phyloP scores from a whole-genome alignment of 64 coral and sea anemone species.

The Stylophora pistillata region DNA sequence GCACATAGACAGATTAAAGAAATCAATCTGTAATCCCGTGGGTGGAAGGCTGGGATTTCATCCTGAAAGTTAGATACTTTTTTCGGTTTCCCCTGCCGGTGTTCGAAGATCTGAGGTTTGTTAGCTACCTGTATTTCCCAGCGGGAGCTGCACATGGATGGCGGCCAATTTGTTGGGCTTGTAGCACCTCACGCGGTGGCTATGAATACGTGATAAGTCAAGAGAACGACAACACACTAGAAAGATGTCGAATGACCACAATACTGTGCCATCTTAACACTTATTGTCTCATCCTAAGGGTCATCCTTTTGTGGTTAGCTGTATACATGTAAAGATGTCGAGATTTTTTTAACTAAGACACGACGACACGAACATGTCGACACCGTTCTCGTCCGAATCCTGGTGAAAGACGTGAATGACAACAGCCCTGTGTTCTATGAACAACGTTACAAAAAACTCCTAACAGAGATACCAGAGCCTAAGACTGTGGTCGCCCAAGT shows the following conservation, averaged over 20 bases:
- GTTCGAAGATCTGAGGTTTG: not conserved
- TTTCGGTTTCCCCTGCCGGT: not conserved
- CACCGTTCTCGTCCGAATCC: slow-evolving; percentile 18
- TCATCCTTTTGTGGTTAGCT: not conserved
- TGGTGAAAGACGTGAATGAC: slow-evolving; percentile 64
- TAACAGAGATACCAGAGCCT: slow-evolving; percentile 22
- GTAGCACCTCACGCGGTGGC: not conserved
- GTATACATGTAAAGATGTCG: not conserved
- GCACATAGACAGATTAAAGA: too few relatives aligned
- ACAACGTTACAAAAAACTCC: slow-evolving; percentile 15
- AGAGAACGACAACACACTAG: not conserved
- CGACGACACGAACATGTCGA: not conserved
- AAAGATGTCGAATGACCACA: slow-evolving; percentile 2
- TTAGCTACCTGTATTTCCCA: slow-evolving; percentile 5
- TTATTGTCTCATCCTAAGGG: not conserved
- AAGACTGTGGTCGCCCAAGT: slow-evolving; percentile 27
- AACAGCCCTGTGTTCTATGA: slow-evolving; percentile 58
- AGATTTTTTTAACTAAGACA: not conserved
- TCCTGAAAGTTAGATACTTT: not conserved
- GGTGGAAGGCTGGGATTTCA: not conserved
- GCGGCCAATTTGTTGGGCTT: not conserved
- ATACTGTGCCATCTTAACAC: not conserved
- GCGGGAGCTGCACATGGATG: not conserved
- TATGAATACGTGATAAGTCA: not conserved
- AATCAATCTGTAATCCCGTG: not conserved